Conservation (phyloP, 2,797 vertebrate genomes). For the Pteronotus mesoamericanus region DNA sequence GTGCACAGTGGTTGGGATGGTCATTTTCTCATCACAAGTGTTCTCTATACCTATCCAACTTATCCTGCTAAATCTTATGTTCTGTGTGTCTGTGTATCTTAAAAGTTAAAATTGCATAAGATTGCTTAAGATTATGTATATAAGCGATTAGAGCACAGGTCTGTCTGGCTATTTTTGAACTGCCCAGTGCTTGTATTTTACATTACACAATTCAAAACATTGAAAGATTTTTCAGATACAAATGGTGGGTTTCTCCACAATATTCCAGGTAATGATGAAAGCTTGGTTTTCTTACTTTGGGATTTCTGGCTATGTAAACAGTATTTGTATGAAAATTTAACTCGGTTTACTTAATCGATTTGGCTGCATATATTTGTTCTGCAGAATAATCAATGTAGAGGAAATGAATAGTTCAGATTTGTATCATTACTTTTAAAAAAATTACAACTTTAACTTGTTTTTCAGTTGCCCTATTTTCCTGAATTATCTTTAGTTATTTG, state of each 20-base stretch:
- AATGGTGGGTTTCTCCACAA: not conserved
- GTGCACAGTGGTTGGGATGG: not conserved
- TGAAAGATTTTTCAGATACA: not conserved
- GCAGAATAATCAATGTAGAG: not conserved
- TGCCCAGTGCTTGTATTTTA: not conserved
- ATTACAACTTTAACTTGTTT: not conserved
- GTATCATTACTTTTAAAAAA: not conserved
- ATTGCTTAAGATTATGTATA: not conserved
- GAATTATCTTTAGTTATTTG: not conserved
- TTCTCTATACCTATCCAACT: not conserved
- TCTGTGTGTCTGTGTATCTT: not conserved
- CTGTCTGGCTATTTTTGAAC: not conserved
- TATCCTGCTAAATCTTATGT: not conserved
- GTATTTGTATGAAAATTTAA: not conserved
- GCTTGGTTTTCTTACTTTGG: not conserved
- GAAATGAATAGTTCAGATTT: not conserved
- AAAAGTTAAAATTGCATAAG: not conserved
- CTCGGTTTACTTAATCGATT: not conserved
- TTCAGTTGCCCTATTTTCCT: not conserved
- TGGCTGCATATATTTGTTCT: not conserved
- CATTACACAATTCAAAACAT: not conserved
- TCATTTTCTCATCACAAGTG: not conserved
- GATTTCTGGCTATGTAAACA: not conserved
- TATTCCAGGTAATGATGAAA: not conserved
- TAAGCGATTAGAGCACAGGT: not conserved